A percentile compares a stretch with the other conserved stretches of the same genome.
These are phyloP conservation scores for Tetragnatha versicolor DNA, from an alignment of 1,140 invertebrate genomes.

Conservation along the genomic window DNA sequence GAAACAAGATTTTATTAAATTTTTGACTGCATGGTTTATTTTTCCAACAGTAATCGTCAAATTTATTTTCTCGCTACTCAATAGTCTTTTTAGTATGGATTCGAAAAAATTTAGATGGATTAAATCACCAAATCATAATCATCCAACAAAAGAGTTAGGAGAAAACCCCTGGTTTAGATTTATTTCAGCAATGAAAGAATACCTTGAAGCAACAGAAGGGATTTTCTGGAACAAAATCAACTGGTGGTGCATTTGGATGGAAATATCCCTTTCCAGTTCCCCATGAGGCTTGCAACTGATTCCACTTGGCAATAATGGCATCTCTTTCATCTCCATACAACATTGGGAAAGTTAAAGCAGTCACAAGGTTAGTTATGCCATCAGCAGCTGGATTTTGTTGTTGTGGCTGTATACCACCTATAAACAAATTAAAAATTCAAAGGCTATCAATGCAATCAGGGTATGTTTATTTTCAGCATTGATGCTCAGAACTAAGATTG, in stretches of 20 bases:
- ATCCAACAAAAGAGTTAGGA: too few relatives aligned
- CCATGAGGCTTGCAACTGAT: constrained; percentile 92
- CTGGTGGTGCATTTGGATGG: constrained; percentile 73
- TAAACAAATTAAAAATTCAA: not conserved
- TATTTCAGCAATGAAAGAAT: not conserved
- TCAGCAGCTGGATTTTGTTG: not conserved
- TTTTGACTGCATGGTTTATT: too few relatives aligned
- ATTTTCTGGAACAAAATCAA: constrained; percentile 87
- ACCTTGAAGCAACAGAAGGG: constrained; percentile 84
- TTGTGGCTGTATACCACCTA: not conserved
- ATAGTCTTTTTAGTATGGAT: too few relatives aligned
- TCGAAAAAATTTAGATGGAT: too few relatives aligned
- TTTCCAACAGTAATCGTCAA: too few relatives aligned
- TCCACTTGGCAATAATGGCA: constrained; percentile 89
- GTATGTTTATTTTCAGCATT: too few relatives aligned
- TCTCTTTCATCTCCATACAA: constrained; percentile 93
- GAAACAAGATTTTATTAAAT: too few relatives aligned
- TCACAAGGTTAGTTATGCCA: constrained; percentile 57
- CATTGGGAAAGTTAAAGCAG: constrained; percentile 80
- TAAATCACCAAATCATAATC: too few relatives aligned
- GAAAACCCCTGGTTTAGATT: too few relatives aligned
- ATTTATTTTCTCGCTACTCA: too few relatives aligned
- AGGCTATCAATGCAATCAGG: too few relatives aligned
- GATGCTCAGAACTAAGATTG: too few relatives aligned
- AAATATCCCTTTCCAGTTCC: constrained; percentile 84